phyloP scores from a whole-genome alignment of 2,113 vertebrate genomes.

The Coregonus clupeaformis region DNA sequence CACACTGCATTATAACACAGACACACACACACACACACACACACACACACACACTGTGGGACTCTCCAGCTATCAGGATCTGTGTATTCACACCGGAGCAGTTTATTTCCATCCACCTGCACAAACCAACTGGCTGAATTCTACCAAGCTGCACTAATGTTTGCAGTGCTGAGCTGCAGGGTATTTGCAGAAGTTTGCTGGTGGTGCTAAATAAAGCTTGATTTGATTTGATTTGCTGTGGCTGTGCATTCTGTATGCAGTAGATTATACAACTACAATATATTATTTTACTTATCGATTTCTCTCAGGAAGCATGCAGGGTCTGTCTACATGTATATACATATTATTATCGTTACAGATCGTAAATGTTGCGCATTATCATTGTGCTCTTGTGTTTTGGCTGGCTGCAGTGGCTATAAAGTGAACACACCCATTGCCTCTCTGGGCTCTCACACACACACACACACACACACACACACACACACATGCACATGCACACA shows the following conservation, averaged over 20 bases:
- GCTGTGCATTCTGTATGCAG: not conserved
- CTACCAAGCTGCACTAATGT: not conserved
- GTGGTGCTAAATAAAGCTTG: no score
- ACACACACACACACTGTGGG: not conserved
- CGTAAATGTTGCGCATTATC: not conserved
- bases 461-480: not conserved
- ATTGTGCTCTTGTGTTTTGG: not conserved
- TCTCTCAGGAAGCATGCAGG: not conserved
- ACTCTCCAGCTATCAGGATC: not conserved
- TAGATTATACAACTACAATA: not conserved
- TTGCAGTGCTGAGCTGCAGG: not conserved
- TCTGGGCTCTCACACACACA: not conserved
- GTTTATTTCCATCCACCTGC: not conserved
- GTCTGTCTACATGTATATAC: not conserved
- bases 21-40: constrained; percentile 52
- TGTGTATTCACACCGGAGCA: not conserved
- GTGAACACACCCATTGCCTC: not conserved
- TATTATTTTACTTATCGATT: not conserved
- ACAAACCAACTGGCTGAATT: not conserved
- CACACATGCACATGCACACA: not conserved
- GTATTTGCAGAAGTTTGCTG: not conserved
- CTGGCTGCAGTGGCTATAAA: not conserved
- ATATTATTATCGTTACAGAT: not conserved
- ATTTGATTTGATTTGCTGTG: no score
- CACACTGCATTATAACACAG: constrained; percentile 27